Evolutionary conservation across 2,113 vertebrate genomes (phyloP).

Genomic region (Podarcis raffonei): DNA sequence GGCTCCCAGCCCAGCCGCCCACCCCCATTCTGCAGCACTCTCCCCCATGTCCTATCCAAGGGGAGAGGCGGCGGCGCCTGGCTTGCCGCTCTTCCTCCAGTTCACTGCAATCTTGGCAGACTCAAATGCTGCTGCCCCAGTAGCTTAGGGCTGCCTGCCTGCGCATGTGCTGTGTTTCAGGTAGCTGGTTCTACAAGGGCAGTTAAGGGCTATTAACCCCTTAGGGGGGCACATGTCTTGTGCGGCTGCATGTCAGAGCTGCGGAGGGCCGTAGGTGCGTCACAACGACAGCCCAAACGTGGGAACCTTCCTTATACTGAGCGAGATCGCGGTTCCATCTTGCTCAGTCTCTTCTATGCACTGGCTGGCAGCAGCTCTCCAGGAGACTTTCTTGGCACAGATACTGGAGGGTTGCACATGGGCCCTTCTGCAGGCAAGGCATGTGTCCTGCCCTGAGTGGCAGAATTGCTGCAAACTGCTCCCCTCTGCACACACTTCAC

Average conservation of each 20-base stretch:
- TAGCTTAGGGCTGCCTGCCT: too few species aligned
- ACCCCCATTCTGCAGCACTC: not conserved
- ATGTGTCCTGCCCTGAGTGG: too few species aligned
- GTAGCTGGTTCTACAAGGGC: not conserved
- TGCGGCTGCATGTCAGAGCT: not conserved
- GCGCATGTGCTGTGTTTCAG: not conserved
- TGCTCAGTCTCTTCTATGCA: too few species aligned
- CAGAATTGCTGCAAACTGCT: not conserved
- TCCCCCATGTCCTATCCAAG: not conserved
- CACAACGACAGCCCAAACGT: not conserved
- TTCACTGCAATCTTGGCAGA: not conserved
- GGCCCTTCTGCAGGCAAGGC: too few species aligned
- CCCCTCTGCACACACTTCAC: not conserved
- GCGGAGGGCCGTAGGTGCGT: too few species aligned
- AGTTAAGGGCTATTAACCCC: not conserved
- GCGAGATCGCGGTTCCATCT: too few species aligned
- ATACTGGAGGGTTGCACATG: too few species aligned
- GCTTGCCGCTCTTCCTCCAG: not conserved
- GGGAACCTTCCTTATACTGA: too few species aligned
- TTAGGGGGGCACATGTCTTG: not conserved
- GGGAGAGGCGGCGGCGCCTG: not conserved
- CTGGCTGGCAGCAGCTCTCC: too few species aligned
- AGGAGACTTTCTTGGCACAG: too few species aligned
- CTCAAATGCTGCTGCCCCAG: too few species aligned
- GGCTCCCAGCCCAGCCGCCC: not conserved